These are phyloP conservation scores for Pantherophis alleghaniensis DNA, from an alignment of 2,797 vertebrate species.

Conservation along the genomic window DNA sequence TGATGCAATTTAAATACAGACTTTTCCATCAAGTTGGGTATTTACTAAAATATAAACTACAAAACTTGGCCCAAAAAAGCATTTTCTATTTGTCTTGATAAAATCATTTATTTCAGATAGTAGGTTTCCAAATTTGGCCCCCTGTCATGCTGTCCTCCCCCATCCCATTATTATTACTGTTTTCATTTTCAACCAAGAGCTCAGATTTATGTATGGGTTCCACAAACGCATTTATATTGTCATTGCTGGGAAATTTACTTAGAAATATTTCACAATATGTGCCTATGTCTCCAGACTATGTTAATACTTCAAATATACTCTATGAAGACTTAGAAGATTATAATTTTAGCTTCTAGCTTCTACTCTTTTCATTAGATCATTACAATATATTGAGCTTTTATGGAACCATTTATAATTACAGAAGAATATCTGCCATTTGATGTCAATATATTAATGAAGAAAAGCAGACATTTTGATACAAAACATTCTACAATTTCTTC, in stretches of 20 bases:
- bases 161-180: neutral
- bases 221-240: neutral
- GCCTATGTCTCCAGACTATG: neutral
- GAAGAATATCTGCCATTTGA: neutral
- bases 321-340: neutral
- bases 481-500: neutral
- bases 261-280: neutral
- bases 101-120: neutral
- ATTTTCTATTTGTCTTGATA: neutral
- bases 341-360: neutral
- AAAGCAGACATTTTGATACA: constrained; percentile 21
- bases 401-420: neutral
- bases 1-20: neutral
- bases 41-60: neutral
- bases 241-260: neutral
- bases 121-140: neutral
- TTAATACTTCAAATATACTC: neutral
- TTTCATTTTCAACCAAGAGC: neutral
- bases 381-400: neutral
- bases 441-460: neutral
- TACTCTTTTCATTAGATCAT: neutral
- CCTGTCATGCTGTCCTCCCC: neutral
- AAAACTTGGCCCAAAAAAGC: neutral
- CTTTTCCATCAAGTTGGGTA: neutral
- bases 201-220: neutral